Evolutionary conservation across 1,140 invertebrate genomes (phyloP), one percentile per base, ranked within the genome.

Genomic region (Drosophila mayri): DNA sequence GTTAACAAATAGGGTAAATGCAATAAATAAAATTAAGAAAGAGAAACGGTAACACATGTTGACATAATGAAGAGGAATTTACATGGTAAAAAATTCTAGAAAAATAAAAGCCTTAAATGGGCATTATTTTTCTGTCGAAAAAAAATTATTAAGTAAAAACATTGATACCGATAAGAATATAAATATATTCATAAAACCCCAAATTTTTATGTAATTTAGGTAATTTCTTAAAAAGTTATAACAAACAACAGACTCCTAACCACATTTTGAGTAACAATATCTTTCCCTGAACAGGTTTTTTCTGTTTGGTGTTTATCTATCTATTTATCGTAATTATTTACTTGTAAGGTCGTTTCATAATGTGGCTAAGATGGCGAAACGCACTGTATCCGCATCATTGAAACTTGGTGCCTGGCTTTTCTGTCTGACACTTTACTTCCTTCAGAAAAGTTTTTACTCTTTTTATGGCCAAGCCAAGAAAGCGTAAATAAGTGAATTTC

Each of bases 401-500:
- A 59, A 37, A 50, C 67, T 30, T 38, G 25, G 55, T 52, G 64
- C 62, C 43, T 79, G 35, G n/a, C 54, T 47, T 72, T 47, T 62
- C 44, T 57, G 46, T 62, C 44, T 57, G 46, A 41, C 74, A 64
- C 46, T 50, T 68, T 49, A 49, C 25, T 47, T 72, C 28, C 70
- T 60, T 65, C 41, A 57, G 55, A 63, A 41, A 57, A 40, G 25
- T 30, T 38, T 49, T 50, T 81, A 55, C 57, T 72, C 35, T 65
- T 35, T 37, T 37, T 37, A 60, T 64, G 62, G 52, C 66, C 38
- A 62, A 60, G 79, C 79, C 79, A 79, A 79, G 83, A 86, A 86
- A 86, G 83, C 85, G 81, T 88, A 90, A 78, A 88, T 73, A 88
- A 88, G 79, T 77, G 64, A 77, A 71, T 87, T 87, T 84, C 52